These are phyloP conservation scores for Machimus rusticus DNA, from an alignment of 2,888 invertebrate species.

Conservation along the genomic window DNA sequence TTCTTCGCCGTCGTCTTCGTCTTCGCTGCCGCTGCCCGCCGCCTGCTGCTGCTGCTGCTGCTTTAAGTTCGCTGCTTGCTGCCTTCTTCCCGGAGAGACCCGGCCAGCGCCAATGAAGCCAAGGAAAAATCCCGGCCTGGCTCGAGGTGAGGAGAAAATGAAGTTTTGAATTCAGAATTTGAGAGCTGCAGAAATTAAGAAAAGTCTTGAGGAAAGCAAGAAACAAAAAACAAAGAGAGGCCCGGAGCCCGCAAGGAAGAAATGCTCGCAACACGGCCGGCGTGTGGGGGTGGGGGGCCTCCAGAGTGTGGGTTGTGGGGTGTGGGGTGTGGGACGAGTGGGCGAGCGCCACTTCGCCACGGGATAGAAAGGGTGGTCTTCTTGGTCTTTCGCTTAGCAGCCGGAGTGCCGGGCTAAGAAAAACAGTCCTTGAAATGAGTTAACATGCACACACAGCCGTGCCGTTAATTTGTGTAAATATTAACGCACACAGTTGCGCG, in stretches of 20 bases:
- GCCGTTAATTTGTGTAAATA: slow-evolving; percentile 30
- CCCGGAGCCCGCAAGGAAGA: slow-evolving; percentile 32
- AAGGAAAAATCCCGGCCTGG: slow-evolving; percentile 42
- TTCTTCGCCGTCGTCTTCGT: not conserved
- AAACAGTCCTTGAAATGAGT: slow-evolving; percentile 42
- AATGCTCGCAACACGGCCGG: not conserved
- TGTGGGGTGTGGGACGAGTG: not conserved
- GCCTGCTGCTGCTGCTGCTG: not conserved
- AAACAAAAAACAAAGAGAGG: slow-evolving; percentile 45
- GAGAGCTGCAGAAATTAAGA: slow-evolving; percentile 47
- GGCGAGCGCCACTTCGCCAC: not conserved
- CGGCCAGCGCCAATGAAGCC: slow-evolving; percentile 29
- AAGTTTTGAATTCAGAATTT: slow-evolving; percentile 43
- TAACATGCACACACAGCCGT: slow-evolving; percentile 6
- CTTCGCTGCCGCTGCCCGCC: not conserved
- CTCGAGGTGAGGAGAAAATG: slow-evolving; percentile 35
- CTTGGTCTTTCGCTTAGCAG: not conserved
- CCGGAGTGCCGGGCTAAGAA: slow-evolving; percentile 20
- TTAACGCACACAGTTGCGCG: slow-evolving; percentile 29
- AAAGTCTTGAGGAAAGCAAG: slow-evolving; percentile 46
- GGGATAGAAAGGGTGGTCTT: slow-evolving; percentile 37
- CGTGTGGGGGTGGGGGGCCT: not conserved
- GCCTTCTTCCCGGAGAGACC: not conserved
- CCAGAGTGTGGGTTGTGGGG: not conserved
- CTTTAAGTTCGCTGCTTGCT: not conserved